phyloP scores from a whole-genome alignment of 2,113 vertebrate genomes.

The Cebus imitator region DNA sequence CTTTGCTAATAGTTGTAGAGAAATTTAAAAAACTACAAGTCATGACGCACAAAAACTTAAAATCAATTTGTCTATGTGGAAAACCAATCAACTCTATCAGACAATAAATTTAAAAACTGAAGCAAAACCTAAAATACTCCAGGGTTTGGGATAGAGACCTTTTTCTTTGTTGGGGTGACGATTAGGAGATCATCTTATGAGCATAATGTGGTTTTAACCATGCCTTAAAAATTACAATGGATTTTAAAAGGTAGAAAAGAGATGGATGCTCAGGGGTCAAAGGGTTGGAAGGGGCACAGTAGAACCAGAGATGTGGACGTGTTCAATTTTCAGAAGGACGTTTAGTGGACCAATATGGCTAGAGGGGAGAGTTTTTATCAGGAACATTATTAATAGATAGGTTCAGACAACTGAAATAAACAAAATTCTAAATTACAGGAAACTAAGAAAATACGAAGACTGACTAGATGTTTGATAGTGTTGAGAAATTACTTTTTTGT shows the following conservation, averaged over 20 bases:
- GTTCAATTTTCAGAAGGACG: background rate
- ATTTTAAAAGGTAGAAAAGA: background rate
- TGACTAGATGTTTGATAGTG: background rate
- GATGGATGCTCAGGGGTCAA: background rate
- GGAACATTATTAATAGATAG: background rate
- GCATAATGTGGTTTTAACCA: background rate
- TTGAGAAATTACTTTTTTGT: background rate
- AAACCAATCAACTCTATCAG: background rate
- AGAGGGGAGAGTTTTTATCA: background rate
- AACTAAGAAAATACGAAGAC: background rate
- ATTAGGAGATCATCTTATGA: background rate
- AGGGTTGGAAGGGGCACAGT: background rate
- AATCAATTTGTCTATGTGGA: background rate
- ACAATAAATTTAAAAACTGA: background rate
- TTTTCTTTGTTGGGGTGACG: background rate
- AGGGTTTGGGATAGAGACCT: background rate
- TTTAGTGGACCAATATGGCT: background rate
- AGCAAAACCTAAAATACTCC: background rate
- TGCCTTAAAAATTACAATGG: background rate
- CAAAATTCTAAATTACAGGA: background rate
- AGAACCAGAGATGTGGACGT: background rate
- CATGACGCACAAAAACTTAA: background rate
- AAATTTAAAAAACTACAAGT: background rate
- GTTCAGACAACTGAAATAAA: background rate
- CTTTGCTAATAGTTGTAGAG: background rate